Evolutionary conservation across 1,140 invertebrate genomes (phyloP).

Genomic region (Drosophila orena): DNA sequence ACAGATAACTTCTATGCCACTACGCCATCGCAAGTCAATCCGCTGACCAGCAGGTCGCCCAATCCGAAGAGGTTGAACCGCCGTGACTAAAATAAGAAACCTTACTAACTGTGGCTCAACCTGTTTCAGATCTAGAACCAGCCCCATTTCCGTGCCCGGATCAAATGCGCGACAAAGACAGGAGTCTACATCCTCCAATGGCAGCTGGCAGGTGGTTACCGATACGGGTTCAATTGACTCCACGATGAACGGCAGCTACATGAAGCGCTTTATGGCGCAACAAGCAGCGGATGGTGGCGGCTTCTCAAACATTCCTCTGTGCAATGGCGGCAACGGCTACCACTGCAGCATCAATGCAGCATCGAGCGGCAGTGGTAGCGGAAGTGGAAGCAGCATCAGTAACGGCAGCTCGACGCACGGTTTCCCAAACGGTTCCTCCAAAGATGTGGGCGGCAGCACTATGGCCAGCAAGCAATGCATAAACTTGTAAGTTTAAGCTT

Average conservation of each 20-base stretch:
- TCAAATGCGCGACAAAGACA: constrained; percentile 86
- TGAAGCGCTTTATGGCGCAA: constrained; percentile 85
- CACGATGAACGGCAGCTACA: constrained; percentile 85
- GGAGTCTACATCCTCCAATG: constrained; percentile 86
- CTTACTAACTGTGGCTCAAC: background rate
- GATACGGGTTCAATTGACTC: constrained; percentile 88
- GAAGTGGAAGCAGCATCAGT: constrained; percentile 85
- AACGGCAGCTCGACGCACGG: constrained; percentile 85
- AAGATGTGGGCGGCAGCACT: constrained; percentile 46
- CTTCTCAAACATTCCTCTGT: constrained; percentile 80
- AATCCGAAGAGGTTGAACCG: constrained; percentile 74
- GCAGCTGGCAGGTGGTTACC: constrained; percentile 89
- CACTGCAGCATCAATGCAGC: constrained; percentile 84
- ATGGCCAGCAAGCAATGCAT: constrained; percentile 61
- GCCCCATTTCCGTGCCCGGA: constrained; percentile 87
- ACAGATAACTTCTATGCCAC: constrained; percentile 80
- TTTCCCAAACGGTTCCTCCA: constrained; percentile 85
- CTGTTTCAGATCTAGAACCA: constrained; percentile 85
- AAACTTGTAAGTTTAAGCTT: constrained; percentile 51
- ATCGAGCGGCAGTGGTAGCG: constrained; percentile 86
- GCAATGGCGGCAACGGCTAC: constrained; percentile 84
- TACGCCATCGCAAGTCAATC: constrained; percentile 57
- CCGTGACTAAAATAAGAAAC: background rate
- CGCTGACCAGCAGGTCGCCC: constrained; percentile 73
- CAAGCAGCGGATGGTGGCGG: constrained; percentile 54